Evolutionary conservation across 2,797 vertebrate genomes (phyloP), one percentile per base, ranked within the genome.

Genomic region (Thunnus albacares): DNA sequence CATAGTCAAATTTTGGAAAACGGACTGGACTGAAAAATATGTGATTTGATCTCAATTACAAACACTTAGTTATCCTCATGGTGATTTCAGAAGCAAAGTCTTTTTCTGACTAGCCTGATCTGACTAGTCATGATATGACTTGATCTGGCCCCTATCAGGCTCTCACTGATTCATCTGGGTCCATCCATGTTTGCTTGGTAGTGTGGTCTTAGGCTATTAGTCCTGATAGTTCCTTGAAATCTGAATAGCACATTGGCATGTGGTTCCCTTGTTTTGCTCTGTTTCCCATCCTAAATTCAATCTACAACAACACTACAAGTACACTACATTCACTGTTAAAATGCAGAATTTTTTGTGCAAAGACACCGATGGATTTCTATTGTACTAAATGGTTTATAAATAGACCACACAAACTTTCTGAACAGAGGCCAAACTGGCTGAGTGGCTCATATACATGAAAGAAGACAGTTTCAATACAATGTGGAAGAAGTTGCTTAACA

Each of bases 391-490:
- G 30, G 30, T 68, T 69, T 55, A 35, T 53, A 65, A 66, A 73
- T 66, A 69, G 69, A 43, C 59, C 22, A 55, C 52, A 56, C 20
- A 60, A 73, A 63, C 22, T 12, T 35, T 71, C n/a, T 22, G 41
- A 75, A 58, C 22, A 61, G 62, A 22, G 22, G 26, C 61, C 43
- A 68, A 24, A 58, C 33, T 22, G 30, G 6, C 56, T 83, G 80
- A 79, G 66, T 75, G 43, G 28, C 71, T 80, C 60, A 63, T 55
- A 61, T 59, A 58, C 41, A 75, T 81, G 51, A 82, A 72, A 80
- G 56, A 75, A 43, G 65, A 53, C 60, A 33, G 47, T 15, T 63
- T 72, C 20, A 71, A 6, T 35, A 63, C 61, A 79, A 15, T 9
- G 8, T 65, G 38, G 55, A 63, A 71, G 28, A 80, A 41, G 28